Conservation (phyloP, 2,888 invertebrate genomes). For the Cremastinae sp. region DNA sequence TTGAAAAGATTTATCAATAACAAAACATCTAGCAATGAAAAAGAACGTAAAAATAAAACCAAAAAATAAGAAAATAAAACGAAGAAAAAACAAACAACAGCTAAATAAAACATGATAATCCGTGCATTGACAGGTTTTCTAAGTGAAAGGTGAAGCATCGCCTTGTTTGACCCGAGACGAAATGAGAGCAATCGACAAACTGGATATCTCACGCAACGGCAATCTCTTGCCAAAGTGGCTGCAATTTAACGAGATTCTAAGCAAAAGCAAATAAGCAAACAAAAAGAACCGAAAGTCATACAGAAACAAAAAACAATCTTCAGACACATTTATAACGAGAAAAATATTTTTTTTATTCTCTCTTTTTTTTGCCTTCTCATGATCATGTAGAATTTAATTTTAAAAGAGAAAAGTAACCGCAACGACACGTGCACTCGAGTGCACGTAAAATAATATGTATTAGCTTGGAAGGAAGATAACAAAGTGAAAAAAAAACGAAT, state of each 20-base stretch:
- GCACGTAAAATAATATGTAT: constrained; percentile 35
- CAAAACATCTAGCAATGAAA: constrained; percentile 1
- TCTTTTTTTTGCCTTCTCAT: constrained; percentile 22
- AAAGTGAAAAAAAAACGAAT: constrained; percentile 12
- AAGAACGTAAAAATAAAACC: constrained; percentile 25
- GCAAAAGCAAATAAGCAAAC: constrained; percentile 27
- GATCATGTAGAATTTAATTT: constrained; percentile 47
- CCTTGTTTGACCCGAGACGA: constrained; percentile 74
- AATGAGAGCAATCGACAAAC: constrained; percentile 73
- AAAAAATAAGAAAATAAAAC: constrained; percentile 37
- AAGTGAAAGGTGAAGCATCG: constrained; percentile 78
- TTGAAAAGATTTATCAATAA: constrained; percentile 15
- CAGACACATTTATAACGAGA: constrained; percentile 55
- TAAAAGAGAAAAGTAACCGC: constrained; percentile 4
- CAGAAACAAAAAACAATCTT: constrained; percentile 32
- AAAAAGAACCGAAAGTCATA: constrained; percentile 16
- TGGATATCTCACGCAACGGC: constrained; percentile 69
- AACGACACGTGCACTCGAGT: constrained; percentile 43
- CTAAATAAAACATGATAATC: constrained; percentile 73
- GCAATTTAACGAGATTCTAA: constrained; percentile 52
- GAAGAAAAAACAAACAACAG: constrained; percentile 61
- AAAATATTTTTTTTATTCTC: constrained; percentile 29
- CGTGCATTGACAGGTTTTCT: constrained; percentile 79
- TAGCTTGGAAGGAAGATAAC: constrained; percentile 15
- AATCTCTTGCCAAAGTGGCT: constrained; percentile 62